A percentile compares a stretch with the other conserved stretches of the same genome.
Evolutionary conservation across 2,113 vertebrate genomes (phyloP).

Genomic region (Irena cyanogastra): DNA sequence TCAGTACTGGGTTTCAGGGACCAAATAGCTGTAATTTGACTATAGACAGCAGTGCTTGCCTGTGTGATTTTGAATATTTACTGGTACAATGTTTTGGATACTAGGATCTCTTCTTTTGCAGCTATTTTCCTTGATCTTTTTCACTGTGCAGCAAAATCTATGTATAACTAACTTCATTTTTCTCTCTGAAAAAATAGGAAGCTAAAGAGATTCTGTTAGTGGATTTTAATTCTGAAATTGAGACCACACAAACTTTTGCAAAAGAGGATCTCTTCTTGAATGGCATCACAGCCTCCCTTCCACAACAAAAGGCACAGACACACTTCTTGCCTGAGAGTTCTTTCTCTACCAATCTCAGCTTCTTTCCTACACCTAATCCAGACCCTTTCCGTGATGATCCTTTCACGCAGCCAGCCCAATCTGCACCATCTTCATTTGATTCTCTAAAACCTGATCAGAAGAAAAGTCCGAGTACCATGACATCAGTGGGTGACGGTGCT

Average conservation of each 20-base stretch:
- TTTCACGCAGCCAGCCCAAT: constrained; percentile 74
- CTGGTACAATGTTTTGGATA: background rate
- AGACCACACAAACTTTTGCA: constrained; percentile 88
- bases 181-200: constrained; percentile 83
- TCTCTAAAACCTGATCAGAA: constrained; percentile 69
- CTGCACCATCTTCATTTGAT: constrained; percentile 65
- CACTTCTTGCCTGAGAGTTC: constrained; percentile 75
- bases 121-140: background rate
- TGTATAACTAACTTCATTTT: constrained; percentile 64
- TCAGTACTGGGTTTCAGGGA: background rate
- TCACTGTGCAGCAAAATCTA: background rate
- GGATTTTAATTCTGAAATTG: constrained; percentile 93
- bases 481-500: constrained; percentile 62
- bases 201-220: constrained; percentile 93
- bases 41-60: background rate
- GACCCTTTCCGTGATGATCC: constrained; percentile 92
- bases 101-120: background rate
- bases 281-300: constrained; percentile 74
- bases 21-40: background rate
- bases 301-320: constrained; percentile 73
- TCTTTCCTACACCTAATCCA: constrained; percentile 87
- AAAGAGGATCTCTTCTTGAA: constrained; percentile 83
- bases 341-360: constrained; percentile 82
- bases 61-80: background rate
- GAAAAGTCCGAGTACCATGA: constrained; percentile 53